These are phyloP conservation scores for Colossoma macropomum DNA, from an alignment of 2,113 vertebrate species.

Conservation along the genomic window DNA sequence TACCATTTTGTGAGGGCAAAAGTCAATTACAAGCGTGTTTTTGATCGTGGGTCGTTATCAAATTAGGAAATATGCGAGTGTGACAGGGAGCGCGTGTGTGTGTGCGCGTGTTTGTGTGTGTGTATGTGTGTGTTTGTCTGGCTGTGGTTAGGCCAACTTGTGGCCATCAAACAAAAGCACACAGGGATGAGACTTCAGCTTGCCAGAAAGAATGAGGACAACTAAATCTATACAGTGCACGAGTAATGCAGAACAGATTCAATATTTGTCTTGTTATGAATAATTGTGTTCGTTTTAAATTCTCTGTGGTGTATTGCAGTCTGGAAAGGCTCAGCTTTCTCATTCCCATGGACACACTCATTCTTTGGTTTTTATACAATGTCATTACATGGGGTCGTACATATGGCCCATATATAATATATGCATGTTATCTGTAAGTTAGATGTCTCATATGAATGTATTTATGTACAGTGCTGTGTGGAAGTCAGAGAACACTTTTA, in stretches of 20 bases:
- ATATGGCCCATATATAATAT: too few relatives aligned
- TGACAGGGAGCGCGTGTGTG: conserved; percentile 16
- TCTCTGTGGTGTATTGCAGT: conserved; percentile 16
- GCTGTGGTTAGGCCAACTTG: background rate
- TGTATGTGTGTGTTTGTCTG: conserved; percentile 18
- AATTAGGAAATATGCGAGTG: conserved; percentile 52
- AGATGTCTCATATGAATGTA: too few relatives aligned
- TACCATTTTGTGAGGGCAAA: conserved; percentile 50
- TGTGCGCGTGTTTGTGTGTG: background rate
- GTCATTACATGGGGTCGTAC: too few relatives aligned
- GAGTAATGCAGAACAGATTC: conserved; percentile 36
- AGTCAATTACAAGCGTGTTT: conserved; percentile 52
- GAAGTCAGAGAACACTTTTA: too few relatives aligned
- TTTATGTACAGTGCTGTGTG: too few relatives aligned
- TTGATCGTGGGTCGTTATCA: conserved; percentile 55
- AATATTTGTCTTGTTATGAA: conserved; percentile 23
- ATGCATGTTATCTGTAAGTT: too few relatives aligned
- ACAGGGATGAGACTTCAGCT: background rate
- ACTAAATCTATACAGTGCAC: conserved; percentile 3
- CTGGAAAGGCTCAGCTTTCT: conserved; percentile 31
- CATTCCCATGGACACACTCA: conserved; percentile 19
- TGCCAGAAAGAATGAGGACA: conserved; percentile 21
- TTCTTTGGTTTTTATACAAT: too few relatives aligned
- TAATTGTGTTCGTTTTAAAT: conserved; percentile 21
- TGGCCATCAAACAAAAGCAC: background rate